Percentiles rank a stretch among this genome's conserved stretches.
Conservation (phyloP, 2,113 vertebrate genomes). For the Prochilodus magdalenae region DNA sequence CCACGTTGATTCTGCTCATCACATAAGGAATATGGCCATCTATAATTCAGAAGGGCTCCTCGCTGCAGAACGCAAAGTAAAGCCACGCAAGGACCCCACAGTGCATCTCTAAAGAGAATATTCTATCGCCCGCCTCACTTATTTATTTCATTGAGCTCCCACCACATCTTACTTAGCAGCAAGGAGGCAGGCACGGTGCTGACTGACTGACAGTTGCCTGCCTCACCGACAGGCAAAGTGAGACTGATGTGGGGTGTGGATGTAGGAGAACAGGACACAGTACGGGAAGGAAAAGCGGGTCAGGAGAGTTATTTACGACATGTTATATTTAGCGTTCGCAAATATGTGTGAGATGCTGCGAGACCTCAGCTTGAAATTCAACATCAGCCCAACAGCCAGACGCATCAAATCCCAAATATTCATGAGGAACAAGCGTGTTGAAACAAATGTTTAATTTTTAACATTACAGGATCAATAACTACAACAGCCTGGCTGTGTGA, state of each 20-base stretch:
- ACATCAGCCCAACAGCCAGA: background rate
- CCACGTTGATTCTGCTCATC: slow-evolving; percentile 35
- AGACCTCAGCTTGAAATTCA: slow-evolving; percentile 4
- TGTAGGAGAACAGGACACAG: background rate
- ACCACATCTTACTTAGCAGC: background rate
- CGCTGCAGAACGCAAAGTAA: background rate
- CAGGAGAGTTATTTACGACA: background rate
- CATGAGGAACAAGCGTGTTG: slow-evolving; percentile 18
- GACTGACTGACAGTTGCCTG: background rate
- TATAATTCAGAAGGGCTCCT: slow-evolving; percentile 5
- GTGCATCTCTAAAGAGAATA: slow-evolving; percentile 4
- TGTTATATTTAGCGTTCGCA: no score
- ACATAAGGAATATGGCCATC: slow-evolving; percentile 32
- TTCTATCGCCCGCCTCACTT: background rate
- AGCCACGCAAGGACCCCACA: background rate
- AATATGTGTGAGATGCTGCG: background rate
- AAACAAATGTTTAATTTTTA: slow-evolving; percentile 13
- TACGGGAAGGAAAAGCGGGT: no score
- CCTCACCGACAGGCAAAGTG: background rate
- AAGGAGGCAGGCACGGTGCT: background rate
- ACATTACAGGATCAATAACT: background rate
- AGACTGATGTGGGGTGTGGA: background rate
- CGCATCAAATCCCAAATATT: slow-evolving; percentile 21
- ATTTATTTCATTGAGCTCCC: background rate
- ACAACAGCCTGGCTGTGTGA: background rate